Conservation (phyloP, 2,113 vertebrate genomes). For the Cyprinus carpio region DNA sequence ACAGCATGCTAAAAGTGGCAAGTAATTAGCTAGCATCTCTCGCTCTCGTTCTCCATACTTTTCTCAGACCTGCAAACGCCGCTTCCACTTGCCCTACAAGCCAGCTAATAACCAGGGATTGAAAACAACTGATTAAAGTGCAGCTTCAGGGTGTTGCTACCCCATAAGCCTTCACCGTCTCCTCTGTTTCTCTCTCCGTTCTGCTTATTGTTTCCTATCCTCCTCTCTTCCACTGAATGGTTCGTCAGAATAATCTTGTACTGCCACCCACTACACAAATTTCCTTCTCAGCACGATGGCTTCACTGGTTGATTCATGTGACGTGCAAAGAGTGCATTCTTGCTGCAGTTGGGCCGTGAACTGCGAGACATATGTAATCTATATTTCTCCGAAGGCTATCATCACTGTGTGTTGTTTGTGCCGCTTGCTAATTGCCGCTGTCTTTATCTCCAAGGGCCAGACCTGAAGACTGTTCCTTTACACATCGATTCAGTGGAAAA, state of each 20-base stretch:
- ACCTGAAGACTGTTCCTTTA: constrained; percentile 45
- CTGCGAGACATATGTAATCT: constrained; percentile 8
- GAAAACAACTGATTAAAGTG: constrained; percentile 35
- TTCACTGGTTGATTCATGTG: constrained; percentile 37
- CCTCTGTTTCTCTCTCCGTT: constrained; percentile 13
- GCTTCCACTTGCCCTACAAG: constrained; percentile 24
- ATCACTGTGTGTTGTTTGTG: constrained; percentile 40
- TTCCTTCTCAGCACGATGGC: constrained; percentile 47
- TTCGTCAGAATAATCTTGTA: constrained; percentile 47
- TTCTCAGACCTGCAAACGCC: constrained; percentile 26
- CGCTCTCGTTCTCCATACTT: constrained; percentile 12
- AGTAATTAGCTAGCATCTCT: constrained; percentile 54
- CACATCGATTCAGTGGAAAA: constrained; percentile 53
- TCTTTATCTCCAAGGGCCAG: constrained; percentile 66
- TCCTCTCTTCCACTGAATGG: constrained; percentile 16
- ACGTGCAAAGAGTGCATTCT: constrained; percentile 23
- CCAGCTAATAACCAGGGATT: not conserved
- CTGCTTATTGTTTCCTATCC: constrained; percentile 18
- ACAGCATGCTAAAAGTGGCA: constrained; percentile 46
- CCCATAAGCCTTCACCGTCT: constrained; percentile 6
- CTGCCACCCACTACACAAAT: constrained; percentile 44
- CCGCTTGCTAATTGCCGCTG: constrained; percentile 56
- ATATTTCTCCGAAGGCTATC: constrained; percentile 22
- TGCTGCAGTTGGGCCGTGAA: not conserved
- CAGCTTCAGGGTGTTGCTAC: constrained; percentile 14